A percentile compares a stretch with the other conserved stretches of the same genome.
phyloP scores from a whole-genome alignment of 2,888 invertebrate species.

The Clepsis dumicolana region DNA sequence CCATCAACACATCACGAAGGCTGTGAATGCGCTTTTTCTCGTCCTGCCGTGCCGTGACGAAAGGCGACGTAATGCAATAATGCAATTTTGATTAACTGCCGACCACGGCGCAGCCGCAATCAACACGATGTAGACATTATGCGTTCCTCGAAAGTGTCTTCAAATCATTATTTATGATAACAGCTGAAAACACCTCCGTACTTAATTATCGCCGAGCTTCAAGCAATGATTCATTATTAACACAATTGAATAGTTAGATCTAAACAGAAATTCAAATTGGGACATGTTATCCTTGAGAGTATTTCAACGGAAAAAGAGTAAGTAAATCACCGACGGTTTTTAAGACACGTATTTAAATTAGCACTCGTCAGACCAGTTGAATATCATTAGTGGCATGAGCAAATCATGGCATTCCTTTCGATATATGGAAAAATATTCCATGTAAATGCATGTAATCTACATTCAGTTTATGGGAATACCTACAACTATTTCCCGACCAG shows the following conservation, averaged over 20 bases:
- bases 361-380: slow-evolving; percentile 20
- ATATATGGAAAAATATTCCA: slow-evolving; percentile 17
- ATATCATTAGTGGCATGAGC: slow-evolving; percentile 36
- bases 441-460: slow-evolving; percentile 17
- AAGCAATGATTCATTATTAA: slow-evolving; percentile 9
- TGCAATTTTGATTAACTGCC: slow-evolving; percentile 81
- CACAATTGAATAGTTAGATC: not conserved
- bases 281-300: slow-evolving; percentile 28
- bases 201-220: slow-evolving; percentile 19
- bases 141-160: slow-evolving; percentile 47
- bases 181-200: slow-evolving; percentile 34
- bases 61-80: slow-evolving; percentile 67
- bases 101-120: slow-evolving; percentile 60
- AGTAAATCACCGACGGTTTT: slow-evolving; percentile 14
- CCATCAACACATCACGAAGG: slow-evolving; percentile 66
- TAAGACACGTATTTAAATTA: slow-evolving; percentile 25
- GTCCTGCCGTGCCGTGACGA: slow-evolving; percentile 72
- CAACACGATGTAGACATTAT: slow-evolving; percentile 74
- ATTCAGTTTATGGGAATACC: slow-evolving; percentile 12
- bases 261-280: slow-evolving; percentile 13
- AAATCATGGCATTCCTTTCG: slow-evolving; percentile 27
- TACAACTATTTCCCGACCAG: slow-evolving; percentile 15
- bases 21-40: slow-evolving; percentile 63
- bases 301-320: slow-evolving; percentile 10
- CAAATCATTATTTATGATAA: slow-evolving; percentile 39